Base-by-base conservation (phyloP, 2,888 invertebrate species). In the Leucophora obtusa region DNA sequence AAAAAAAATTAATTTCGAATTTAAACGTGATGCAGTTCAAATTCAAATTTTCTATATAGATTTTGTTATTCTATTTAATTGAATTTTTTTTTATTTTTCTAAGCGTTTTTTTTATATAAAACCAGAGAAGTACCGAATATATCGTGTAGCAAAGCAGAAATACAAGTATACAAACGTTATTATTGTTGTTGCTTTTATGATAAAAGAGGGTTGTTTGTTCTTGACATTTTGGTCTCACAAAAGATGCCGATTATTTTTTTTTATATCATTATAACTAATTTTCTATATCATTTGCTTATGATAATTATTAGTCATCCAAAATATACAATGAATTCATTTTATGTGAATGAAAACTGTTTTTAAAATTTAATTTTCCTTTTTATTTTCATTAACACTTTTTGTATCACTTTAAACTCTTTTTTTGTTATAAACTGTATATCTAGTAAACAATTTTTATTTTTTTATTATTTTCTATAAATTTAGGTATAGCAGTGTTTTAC, bases 181-280 rank as follows among this genome's bases (percentile, higher is more conserved):
- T 11, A 21, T 72, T 63, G 18, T 43, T 70, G 56, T 77, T 65
- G 38, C 53, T 69, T 69, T 56, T 58, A 69, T 35, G 28, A 62
- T 70, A 65, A 43, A 70, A 47, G 63, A 59, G 76, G 76, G 76
- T 65, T 65, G 76, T 71, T 77, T 68, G 47, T 62, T 43, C 47
- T 73, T 24, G 28, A 6, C 43, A 11, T 15, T 58, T 60, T 62
- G 14, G 51, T 51, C 21, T 38, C 15, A 59, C 10, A 59, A 58
- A 60, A 24, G 35, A 68, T 69, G 50, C 50, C 69, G 63, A 51
- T 58, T 21, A 70, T 15, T 43, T 14, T 62, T 28, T 51, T 59
- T 24, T 51, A 66, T 43, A 38, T 53, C 18, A 18, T 74, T 7
- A 60, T 74, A 28, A n/a, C 21, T 68, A 58, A 59, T 66, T 28